These are phyloP conservation scores for Drosophila pandora DNA, from an alignment of 1,140 invertebrate genomes.

Conservation along the genomic window DNA sequence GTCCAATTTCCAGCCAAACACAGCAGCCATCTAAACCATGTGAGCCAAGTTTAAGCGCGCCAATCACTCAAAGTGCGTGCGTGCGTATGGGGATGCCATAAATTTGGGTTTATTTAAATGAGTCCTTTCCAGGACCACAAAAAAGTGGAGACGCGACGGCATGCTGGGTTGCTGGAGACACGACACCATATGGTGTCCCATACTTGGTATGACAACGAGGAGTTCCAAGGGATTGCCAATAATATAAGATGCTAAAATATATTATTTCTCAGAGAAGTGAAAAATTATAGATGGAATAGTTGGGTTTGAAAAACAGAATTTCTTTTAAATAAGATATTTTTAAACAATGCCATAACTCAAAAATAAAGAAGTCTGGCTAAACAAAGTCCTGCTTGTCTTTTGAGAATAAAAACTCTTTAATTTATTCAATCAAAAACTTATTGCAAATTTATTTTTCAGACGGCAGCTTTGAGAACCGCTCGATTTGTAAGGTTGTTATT, in stretches of 20 bases:
- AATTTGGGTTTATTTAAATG: slow-evolving; percentile 78
- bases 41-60: slow-evolving; percentile 49
- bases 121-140: slow-evolving; percentile 47
- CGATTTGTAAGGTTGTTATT: neutral
- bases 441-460: neutral
- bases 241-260: slow-evolving; percentile 26
- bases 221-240: slow-evolving; percentile 20
- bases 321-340: no score
- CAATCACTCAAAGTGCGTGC: slow-evolving; percentile 59
- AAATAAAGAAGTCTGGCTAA: neutral
- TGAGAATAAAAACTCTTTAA: neutral
- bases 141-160: slow-evolving; percentile 18
- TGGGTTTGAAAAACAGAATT: no score
- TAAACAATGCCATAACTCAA: no score
- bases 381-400: neutral
- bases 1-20: slow-evolving; percentile 31
- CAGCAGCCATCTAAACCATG: slow-evolving; percentile 5
- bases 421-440: neutral
- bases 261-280: neutral
- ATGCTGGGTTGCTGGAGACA: slow-evolving; percentile 7
- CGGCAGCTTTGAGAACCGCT: no score
- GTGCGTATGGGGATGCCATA: slow-evolving; percentile 52
- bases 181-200: slow-evolving; percentile 56
- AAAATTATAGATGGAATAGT: neutral
- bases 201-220: slow-evolving; percentile 36